These are phyloP conservation scores for Cylloceria caligata DNA, from an alignment of 2,888 invertebrate species.

Conservation along the genomic window DNA sequence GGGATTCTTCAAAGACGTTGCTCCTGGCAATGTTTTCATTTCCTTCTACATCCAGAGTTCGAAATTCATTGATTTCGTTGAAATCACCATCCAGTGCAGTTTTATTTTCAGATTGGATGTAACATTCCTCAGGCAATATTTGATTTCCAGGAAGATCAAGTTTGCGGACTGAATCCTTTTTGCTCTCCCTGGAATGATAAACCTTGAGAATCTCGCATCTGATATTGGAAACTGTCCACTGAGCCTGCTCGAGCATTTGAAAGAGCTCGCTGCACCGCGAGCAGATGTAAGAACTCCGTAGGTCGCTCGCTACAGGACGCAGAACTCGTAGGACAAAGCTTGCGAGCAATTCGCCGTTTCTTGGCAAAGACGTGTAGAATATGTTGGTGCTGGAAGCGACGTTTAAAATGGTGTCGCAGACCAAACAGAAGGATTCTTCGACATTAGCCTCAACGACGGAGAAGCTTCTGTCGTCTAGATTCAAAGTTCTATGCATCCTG, in stretches of 20 bases:
- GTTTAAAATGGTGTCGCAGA: slow-evolving; percentile 73
- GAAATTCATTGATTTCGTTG: slow-evolving; percentile 12
- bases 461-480: slow-evolving; percentile 1
- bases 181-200: slow-evolving; percentile 68
- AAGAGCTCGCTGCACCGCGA: slow-evolving; percentile 77
- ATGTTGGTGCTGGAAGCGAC: slow-evolving; percentile 73
- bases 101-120: slow-evolving; percentile 20
- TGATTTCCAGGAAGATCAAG: slow-evolving; percentile 9
- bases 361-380: slow-evolving; percentile 74
- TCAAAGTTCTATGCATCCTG: slow-evolving; percentile 50
- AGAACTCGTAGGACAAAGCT: slow-evolving; percentile 74
- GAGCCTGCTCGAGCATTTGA: slow-evolving; percentile 78
- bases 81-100: slow-evolving; percentile 25
- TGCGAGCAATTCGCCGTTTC: slow-evolving; percentile 73
- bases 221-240: slow-evolving; percentile 75
- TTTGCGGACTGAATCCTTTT: slow-evolving; percentile 17
- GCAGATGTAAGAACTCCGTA: slow-evolving; percentile 75
- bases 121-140: slow-evolving; percentile 44
- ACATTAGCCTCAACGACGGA: neutral
- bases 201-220: slow-evolving; percentile 76
- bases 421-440: slow-evolving; percentile 69
- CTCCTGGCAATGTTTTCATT: neutral
- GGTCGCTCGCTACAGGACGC: slow-evolving; percentile 65
- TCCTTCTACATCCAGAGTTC: neutral
- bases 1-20: neutral